Evolutionary conservation across 2,797 vertebrate species (phyloP), one percentile per base, ranked within the genome.

Genomic region (Varecia variegata): DNA sequence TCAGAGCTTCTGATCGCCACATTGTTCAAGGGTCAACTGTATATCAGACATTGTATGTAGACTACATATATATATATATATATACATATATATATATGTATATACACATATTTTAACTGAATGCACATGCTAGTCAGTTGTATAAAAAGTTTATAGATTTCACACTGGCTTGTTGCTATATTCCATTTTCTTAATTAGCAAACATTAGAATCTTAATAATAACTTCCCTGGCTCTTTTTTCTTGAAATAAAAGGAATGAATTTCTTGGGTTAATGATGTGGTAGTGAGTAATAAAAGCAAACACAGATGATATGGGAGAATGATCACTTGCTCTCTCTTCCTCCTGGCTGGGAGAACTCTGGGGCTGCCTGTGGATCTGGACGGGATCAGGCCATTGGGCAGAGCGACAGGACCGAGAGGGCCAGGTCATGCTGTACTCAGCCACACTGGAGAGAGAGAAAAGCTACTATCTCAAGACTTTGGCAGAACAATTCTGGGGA

Each of bases 151-250:
- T 71, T 74, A 73, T 23, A 92, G n/a, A 84, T 93, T 85, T 76
- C 52, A 38, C 32, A 45, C 50, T 68, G 65, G 10, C 15, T 38
- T 92, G 70, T 90, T 85, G 7, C 35, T 13, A 56, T 67, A 67
- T 79, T 87, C 40, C 88, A 52, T 68, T 88, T 88, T 95, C 52
- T 77, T 82, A 87, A 90, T 40, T 52, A 87, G 35, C n/a, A 74
- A 90, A 93, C 38, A 35, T 58, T 95, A 74, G 20, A 91, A 65
- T 94, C 76, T 84, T 95, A 60, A 50, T 93, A 84, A 82, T 87
- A 77, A 70, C 17, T 70, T 3, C 25, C 25, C 8, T 80, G 13
- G 11, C 23, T 76, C 17, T 10, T 70, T 93, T 91, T 56, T 65
- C 30, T 95, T 86, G 65, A 92, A 93, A 71, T 60, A 74, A 84